Conservation (phyloP, 1,140 invertebrate genomes). For the Pogonognathellus flavescens region DNA sequence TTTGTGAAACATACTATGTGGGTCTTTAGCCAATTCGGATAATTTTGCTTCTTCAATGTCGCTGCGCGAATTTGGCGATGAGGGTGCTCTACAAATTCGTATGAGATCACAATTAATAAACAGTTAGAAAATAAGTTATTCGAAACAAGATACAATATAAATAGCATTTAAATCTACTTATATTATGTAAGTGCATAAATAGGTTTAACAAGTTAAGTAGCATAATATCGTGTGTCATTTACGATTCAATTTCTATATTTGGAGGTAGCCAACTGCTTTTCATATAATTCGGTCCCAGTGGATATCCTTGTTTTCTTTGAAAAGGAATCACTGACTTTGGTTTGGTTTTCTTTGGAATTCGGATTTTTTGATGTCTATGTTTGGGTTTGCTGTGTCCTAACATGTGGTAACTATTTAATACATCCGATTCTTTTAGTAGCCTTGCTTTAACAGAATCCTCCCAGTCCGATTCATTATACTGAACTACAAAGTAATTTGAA, state of each 20-base stretch:
- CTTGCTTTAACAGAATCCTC: background rate
- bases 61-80: too few species aligned
- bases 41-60: background rate
- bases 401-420: background rate
- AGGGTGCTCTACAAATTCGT: too few species aligned
- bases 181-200: too few species aligned
- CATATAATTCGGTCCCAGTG: background rate
- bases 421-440: background rate
- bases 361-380: background rate
- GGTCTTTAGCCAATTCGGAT: background rate
- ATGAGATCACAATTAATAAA: background rate
- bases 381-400: background rate
- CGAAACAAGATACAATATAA: too few species aligned
- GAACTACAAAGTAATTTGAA: background rate
- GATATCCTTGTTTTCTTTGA: background rate
- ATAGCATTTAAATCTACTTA: too few species aligned
- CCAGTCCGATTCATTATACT: slow-evolving; percentile 5
- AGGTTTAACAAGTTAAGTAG: too few species aligned
- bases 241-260: background rate
- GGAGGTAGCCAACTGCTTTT: background rate
- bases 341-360: background rate
- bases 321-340: background rate
- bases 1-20: background rate
- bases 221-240: too few species aligned
- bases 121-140: background rate